Evolutionary conservation across 2,113 vertebrate genomes (phyloP).

Genomic region (Speoplatyrhinus poulsoni): DNA sequence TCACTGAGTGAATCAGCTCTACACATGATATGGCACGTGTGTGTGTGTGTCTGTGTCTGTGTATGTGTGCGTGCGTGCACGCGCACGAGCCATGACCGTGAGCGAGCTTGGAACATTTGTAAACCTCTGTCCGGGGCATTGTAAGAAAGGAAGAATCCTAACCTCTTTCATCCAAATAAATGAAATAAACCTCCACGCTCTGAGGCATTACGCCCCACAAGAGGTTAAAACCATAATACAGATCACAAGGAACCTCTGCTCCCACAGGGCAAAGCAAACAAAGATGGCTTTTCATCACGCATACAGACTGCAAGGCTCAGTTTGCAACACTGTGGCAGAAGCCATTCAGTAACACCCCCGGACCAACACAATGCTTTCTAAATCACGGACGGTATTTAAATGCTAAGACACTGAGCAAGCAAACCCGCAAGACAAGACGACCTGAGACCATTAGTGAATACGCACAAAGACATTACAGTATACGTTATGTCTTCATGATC

Average conservation of each 20-base stretch:
- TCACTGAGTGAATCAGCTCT: constrained; percentile 35
- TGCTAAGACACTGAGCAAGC: constrained; percentile 3
- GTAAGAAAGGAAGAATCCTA: constrained; percentile 9
- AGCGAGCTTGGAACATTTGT: constrained; percentile 23
- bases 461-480: constrained; percentile 3
- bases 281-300: constrained; percentile 64
- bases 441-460: constrained; percentile 7
- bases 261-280: constrained; percentile 57
- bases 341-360: constrained; percentile 41
- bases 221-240: constrained; percentile 71
- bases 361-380: constrained; percentile 18
- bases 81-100: too few relatives aligned
- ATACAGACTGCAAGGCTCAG: constrained; percentile 40
- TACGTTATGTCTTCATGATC: not conserved
- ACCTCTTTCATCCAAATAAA: constrained; percentile 45
- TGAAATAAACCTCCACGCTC: constrained; percentile 54
- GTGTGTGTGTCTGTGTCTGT: too few relatives aligned
- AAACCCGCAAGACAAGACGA: constrained; percentile 9
- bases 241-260: constrained; percentile 74
- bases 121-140: constrained; percentile 32
- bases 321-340: constrained; percentile 46
- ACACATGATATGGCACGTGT: constrained; percentile 55
- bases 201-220: constrained; percentile 58
- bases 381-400: constrained; percentile 23
- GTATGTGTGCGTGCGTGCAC: too few relatives aligned